Base-by-base conservation (phyloP, 37 sponge, comb jelly and placozoan genomes). In the Spongilla lacustris region DNA sequence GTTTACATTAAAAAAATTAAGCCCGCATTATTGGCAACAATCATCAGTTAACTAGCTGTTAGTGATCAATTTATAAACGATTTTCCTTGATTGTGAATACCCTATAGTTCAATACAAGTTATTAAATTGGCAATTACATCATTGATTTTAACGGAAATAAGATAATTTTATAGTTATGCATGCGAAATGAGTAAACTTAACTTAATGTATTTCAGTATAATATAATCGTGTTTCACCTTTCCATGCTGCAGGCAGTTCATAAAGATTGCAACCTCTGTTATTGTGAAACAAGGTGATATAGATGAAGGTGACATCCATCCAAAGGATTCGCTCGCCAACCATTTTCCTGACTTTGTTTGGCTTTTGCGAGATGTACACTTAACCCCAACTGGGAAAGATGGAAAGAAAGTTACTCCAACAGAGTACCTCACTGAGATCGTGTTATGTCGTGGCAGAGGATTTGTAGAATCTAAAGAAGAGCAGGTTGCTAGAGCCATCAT, bases 311-410 rank as follows among this genome's bases (percentile, higher is more conserved):
- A 75, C 49, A n/a, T n/a, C n/a, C n/a, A n/a, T n/a, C n/a, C n/a
- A n/a, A n/a, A n/a, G n/a, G n/a, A n/a, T n/a, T n/a, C n/a, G n/a
- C 66, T 84, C 2, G 38, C 46, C 8, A 48, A 78, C 3, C 34
- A 68, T 32, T 89, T 89, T 37, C 89, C 89, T 2, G 12, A 83
- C 30, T 89, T 89, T 74, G 25, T 89, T 35, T 89, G 89, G 89
- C 58, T 89, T 26, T 37, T 89, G 13, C 83, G 89, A 19, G 87
- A 86, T 31, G 67, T 73, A 10, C 2, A 6, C 0, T 80, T 86
- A 0, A 32, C 4, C 1, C 14, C 32, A 0, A 11, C 66, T 30
- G 73, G 1, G 8, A 3, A 70, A 4, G 71, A 81, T 13, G 86
- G 79, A 76, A 38, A 79, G 32, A 36, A 81, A 30, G 9, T 69